A percentile compares a stretch with the other conserved stretches of the same genome.
phyloP scores from a whole-genome alignment of 92 coral and sea anemone genomes.

The Actinernus sp. region DNA sequence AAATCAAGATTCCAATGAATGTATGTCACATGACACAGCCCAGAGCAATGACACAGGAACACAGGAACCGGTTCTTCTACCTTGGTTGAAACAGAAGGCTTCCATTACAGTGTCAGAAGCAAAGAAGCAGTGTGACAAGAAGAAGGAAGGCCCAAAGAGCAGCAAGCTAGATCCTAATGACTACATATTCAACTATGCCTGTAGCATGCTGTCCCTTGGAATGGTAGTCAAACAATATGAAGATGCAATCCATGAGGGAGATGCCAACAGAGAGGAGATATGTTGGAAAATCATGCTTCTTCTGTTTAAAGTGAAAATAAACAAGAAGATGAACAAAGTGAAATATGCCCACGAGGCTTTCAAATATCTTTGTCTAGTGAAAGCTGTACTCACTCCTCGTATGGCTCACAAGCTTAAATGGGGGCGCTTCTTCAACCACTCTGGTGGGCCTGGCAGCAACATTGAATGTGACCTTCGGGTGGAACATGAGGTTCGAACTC shows the following conservation, averaged over 20 bases:
- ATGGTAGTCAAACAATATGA: conserved; percentile 7
- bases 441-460: conserved; percentile 5
- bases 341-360: conserved; percentile 33
- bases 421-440: conserved; percentile 23
- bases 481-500: conserved; percentile 39
- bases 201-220: conserved; percentile 14
- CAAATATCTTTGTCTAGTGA: conserved; percentile 12
- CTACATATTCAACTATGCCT: conserved; percentile 22
- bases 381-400: conserved; percentile 16
- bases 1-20: too few relatives aligned
- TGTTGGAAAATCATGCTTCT: conserved; percentile 29
- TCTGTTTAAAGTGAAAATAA: conserved; percentile 13
- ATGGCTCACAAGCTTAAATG: conserved; percentile 39
- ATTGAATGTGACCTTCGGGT: conserved; percentile 9
- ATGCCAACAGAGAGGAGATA: conserved; percentile 22
- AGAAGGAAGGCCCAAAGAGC: too few relatives aligned
- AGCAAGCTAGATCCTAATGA: too few relatives aligned
- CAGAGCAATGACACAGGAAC: too few relatives aligned
- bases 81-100: too few relatives aligned
- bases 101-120: too few relatives aligned
- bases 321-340: conserved; percentile 10
- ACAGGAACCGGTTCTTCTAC: too few relatives aligned
- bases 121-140: too few relatives aligned
- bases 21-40: too few relatives aligned
- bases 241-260: conserved; percentile 20